phyloP scores from a whole-genome alignment of 2,113 vertebrate genomes.

The Gyps fulvus region DNA sequence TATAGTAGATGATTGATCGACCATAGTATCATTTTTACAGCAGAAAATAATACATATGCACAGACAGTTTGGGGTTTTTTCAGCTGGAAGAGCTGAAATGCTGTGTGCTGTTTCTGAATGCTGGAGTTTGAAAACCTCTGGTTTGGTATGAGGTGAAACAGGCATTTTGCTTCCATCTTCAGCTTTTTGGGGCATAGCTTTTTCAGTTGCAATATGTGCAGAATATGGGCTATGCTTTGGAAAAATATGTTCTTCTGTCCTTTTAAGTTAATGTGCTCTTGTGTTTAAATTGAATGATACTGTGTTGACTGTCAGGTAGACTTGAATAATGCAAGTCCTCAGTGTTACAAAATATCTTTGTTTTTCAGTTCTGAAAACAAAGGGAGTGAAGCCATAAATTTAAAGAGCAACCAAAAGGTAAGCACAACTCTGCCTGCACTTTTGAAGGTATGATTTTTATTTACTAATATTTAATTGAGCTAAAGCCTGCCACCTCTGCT shows the following conservation, averaged over 20 bases:
- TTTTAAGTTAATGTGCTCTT: neutral
- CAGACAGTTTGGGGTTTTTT: neutral
- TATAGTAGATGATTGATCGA: neutral
- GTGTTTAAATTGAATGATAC: neutral
- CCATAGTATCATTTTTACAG: neutral
- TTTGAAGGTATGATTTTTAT: slow-evolving; percentile 70
- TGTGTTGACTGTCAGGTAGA: neutral
- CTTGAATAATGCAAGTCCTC: neutral
- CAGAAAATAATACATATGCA: neutral
- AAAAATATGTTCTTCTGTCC: neutral
- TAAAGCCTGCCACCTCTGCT: neutral
- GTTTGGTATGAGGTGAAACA: neutral
- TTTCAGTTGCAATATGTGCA: neutral
- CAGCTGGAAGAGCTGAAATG: neutral
- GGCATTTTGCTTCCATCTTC: neutral
- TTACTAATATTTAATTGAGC: neutral
- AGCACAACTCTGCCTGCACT: slow-evolving; percentile 59
- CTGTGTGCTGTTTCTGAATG: neutral
- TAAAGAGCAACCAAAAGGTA: slow-evolving; percentile 67
- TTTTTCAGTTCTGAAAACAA: slow-evolving; percentile 78
- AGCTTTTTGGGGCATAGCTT: neutral
- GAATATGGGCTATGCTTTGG: neutral
- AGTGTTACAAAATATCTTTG: slow-evolving; percentile 27
- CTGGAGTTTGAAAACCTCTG: neutral
- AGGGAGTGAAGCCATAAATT: slow-evolving; percentile 56